Percentiles rank a stretch among this genome's conserved stretches.
phyloP scores from a whole-genome alignment of 1,140 invertebrate species.

The Copidosoma floridanum region DNA sequence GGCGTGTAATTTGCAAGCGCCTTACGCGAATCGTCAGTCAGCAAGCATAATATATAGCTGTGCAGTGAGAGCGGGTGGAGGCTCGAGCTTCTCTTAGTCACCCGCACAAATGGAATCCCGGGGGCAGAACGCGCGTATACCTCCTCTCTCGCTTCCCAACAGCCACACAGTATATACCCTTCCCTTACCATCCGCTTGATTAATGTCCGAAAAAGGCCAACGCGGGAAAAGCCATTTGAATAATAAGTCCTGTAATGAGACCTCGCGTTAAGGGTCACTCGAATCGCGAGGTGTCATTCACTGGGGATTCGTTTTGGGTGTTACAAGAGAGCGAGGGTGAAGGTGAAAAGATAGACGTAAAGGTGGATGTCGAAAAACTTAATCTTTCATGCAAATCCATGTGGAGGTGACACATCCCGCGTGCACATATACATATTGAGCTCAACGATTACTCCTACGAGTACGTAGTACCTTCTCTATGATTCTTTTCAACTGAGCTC shows the following conservation, averaged over 20 bases:
- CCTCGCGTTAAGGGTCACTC: not conserved
- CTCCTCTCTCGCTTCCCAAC: too few relatives aligned
- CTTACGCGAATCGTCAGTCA: too few relatives aligned
- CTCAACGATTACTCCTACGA: too few relatives aligned
- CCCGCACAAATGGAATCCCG: slow-evolving; percentile 31
- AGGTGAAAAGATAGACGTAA: not conserved
- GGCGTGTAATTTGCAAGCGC: too few relatives aligned
- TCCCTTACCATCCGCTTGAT: slow-evolving; percentile 31
- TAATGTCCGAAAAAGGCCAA: slow-evolving; percentile 33
- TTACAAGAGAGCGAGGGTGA: not conserved
- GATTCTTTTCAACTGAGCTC: too few relatives aligned
- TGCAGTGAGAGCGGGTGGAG: too few relatives aligned
- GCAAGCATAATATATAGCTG: too few relatives aligned
- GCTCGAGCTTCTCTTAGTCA: slow-evolving; percentile 34
- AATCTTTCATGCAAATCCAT: slow-evolving; percentile 13
- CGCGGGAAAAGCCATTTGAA: slow-evolving; percentile 29
- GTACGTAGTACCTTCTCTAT: too few relatives aligned
- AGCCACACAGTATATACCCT: too few relatives aligned
- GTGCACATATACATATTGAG: too few relatives aligned
- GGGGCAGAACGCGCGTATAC: slow-evolving; percentile 37
- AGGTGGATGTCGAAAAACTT: not conserved
- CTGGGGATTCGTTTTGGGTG: slow-evolving; percentile 1
- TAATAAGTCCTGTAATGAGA: slow-evolving; percentile 38
- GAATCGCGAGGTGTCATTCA: slow-evolving; percentile 8
- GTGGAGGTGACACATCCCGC: not conserved